Evolutionary conservation across 2,888 invertebrate species (phyloP), one percentile per base, ranked within the genome.

Genomic region (Dryobotodes eremita): DNA sequence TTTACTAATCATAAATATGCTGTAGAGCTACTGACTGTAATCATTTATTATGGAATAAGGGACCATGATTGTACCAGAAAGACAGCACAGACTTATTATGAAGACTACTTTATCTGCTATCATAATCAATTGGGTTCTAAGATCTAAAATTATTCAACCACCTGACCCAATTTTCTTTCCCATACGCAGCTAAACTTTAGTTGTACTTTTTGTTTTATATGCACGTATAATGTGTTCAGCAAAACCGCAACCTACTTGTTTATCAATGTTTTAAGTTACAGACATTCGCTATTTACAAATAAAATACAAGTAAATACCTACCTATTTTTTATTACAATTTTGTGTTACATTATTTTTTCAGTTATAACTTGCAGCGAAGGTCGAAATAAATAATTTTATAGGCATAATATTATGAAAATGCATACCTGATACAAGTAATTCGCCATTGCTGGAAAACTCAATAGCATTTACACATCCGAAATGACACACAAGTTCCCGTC

Each of bases 401-500:
- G 53, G 20, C 36, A 53, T 65, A 62, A 64, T 62, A 75, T 36
- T 73, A 83, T 70, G 70, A 84, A 82, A 87, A 89, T 88, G 80
- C 94, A 97, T 97, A 99, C 99, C 99, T 93, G 99, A 99, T 90
- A 98, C 98, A 84, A 99, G 97, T 90, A 98, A 97, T 95, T 98
- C 98, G 89, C 99, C 99, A 96, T 98, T 98, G 88, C 97, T 97
- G 73, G 99, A 99, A 97, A 99, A 99, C 96, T 99, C 99, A 90
- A 99, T 98, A 84, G 99, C 99, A 97, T 99, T 99, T 79, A 99
- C 99, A 97, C 99, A 99, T 92, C 99, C 99, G 97, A 98, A 99
- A 97, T 99, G 99, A 87, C 98, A 98, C 87, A 98, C 97, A 78
- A 99, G 97, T 96, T 99, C 98, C 91, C 98, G 98, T 89, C 98